Base-by-base conservation (phyloP, 2,113 vertebrate species). In the Heptranchias perlo region DNA sequence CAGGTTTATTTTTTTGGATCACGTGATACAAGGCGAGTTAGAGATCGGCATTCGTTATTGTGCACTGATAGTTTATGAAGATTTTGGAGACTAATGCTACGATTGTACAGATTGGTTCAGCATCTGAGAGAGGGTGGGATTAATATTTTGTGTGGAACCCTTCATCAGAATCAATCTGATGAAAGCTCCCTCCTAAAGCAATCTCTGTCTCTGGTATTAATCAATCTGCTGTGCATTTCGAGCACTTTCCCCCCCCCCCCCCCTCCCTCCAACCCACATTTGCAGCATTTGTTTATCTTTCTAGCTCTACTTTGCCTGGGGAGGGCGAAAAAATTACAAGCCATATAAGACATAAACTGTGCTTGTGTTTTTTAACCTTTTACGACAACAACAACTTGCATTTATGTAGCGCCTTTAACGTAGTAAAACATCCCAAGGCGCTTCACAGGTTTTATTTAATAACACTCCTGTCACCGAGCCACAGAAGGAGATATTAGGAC, bases 251-350 rank as follows among this genome's bases (percentile, higher is more conserved):
- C n/a, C n/a, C n/a, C n/a, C n/a, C n/a, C n/a, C n/a, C n/a, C n/a
- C n/a, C n/a, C n/a, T n/a, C n/a, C n/a, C n/a, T n/a, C n/a, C n/a
- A n/a, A n/a, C n/a, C n/a, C n/a, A n/a, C n/a, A n/a, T n/a, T n/a
- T n/a, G n/a, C n/a, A n/a, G n/a, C n/a, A n/a, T n/a, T 39, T 35
- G 89, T 92, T 92, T 61, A 92, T 92, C 31, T 61, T 61, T 92
- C 61, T 54, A 61, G 54, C 89, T 61, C 13, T 92, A 21, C 18
- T 35, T 92, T 92, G 31, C 16, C 35, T 61, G 14, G 54, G 11
- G 35, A 61, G 52, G 28, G 54, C 61, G 54, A n/a, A 18, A 64
- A 18, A 39, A n/a, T 7, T 62, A 82, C 16, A 61, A 39, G 89
- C 58, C 31, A 5, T 54, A n/a, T 62, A 93, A 64, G 58, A 62